Evolutionary conservation across 1,140 invertebrate genomes (phyloP), one percentile per base, ranked within the genome.

Genomic region (Lepidurus apus): DNA sequence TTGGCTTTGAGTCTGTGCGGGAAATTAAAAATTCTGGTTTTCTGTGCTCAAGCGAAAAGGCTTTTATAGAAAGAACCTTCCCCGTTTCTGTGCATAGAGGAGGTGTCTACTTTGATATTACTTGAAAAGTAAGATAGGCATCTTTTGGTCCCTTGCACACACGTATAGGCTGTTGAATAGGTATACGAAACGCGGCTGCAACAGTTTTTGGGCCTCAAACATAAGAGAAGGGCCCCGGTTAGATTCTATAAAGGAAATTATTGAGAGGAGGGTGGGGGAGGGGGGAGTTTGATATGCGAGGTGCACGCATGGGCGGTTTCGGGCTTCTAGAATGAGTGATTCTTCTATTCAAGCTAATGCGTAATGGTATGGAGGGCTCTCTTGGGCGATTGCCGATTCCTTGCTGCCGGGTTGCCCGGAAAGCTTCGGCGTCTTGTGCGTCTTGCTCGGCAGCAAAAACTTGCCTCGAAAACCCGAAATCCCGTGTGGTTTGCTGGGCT

Each of bases 71-170:
- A 65, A 21, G 21, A 65, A 13, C 53, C 21, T 65, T 65, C 53
- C 0, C 53, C 21, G 17, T 65, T 65, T 6, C 21, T 21, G 13
- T 13, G 53, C 53, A 7, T n/a, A 65, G 53, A 65, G 53, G 53
- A 65, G 34, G 53, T 65, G 53, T 65, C 53, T 65, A 65, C 53
- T 65, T 65, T 21, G 53, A 65, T 65, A 65, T 65, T 21, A 65
- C 53, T n/a, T 13, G 53, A 17, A 21, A 21, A 65, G 21, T 65
- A 65, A 65, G 53, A 65, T 65, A 65, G 53, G 53, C 17, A 65
- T 65, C 53, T 65, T 17, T 21, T 65, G 53, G 53, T 65, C 13
- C 53, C 53, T 65, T 65, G 53, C 53, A 65, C 53, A 34, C 34
- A 65, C n/a, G 53, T 65, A 65, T 65, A 65, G 53, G 53, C 53